These are phyloP conservation scores for Eupristina koningsbergeri DNA, from an alignment of 1,140 invertebrate species.

Conservation along the genomic window DNA sequence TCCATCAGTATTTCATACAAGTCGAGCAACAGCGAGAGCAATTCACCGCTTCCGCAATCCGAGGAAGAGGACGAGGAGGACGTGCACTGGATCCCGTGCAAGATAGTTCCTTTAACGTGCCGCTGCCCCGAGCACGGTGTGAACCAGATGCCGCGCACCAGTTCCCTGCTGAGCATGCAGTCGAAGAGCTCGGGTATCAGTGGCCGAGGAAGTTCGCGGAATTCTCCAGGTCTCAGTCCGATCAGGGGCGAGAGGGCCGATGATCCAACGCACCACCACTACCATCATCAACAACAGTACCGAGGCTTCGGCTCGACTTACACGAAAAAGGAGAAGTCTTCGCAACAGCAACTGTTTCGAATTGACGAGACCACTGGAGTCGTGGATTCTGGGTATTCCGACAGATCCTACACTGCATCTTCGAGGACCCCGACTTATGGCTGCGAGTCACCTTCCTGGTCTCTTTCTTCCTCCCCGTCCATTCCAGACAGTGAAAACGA, in stretches of 20 bases:
- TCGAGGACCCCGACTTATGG: slow-evolving; percentile 9
- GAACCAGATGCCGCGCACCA: slow-evolving; percentile 51
- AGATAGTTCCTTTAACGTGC: too few relatives aligned
- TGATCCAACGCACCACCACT: accelerated
- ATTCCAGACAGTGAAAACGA: background rate
- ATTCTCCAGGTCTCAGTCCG: slow-evolving; percentile 54
- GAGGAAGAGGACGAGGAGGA: slow-evolving; percentile 10
- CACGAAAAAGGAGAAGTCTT: background rate
- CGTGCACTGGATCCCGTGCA: slow-evolving; percentile 56
- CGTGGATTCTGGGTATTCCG: slow-evolving; percentile 58
- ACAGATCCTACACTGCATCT: slow-evolving; percentile 25
- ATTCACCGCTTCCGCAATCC: background rate
- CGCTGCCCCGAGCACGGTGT: too few relatives aligned
- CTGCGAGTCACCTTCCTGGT: background rate
- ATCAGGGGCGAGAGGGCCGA: slow-evolving; percentile 42
- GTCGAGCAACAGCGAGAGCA: slow-evolving; percentile 4
- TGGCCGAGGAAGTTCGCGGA: background rate
- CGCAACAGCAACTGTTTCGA: slow-evolving; percentile 34
- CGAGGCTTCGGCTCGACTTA: background rate
- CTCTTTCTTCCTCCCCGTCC: background rate
- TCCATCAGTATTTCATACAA: slow-evolving; percentile 40
- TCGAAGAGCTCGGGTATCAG: slow-evolving; percentile 18
- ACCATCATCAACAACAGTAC: background rate
- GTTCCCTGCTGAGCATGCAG: slow-evolving; percentile 53
- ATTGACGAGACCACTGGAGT: slow-evolving; percentile 54